Evolutionary conservation across 1,140 invertebrate species (phyloP).

Genomic region (Caenorhabditis tropicalis): DNA sequence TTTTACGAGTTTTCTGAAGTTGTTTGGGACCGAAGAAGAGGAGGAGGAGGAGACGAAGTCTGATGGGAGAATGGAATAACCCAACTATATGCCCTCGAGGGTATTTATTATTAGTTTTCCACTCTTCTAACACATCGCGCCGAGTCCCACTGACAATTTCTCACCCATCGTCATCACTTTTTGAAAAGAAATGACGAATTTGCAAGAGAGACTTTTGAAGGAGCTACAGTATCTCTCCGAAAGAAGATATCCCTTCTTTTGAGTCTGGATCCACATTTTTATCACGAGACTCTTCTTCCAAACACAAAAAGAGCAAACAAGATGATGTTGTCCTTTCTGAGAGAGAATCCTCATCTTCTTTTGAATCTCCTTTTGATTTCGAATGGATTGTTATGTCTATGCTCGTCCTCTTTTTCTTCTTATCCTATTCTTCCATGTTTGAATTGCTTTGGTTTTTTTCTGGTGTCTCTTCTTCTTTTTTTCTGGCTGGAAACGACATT

Average conservation of each 20-base stretch:
- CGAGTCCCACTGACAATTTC: too few relatives aligned
- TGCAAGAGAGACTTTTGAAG: too few relatives aligned
- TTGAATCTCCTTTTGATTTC: neutral
- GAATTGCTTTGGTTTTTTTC: neutral
- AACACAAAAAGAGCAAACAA: neutral
- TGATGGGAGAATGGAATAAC: too few relatives aligned
- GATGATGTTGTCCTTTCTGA: neutral
- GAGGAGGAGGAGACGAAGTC: too few relatives aligned
- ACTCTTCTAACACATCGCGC: neutral
- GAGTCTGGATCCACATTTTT: too few relatives aligned
- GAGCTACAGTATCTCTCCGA: too few relatives aligned
- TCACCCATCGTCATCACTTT: neutral
- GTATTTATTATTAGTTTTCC: neutral
- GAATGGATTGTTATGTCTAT: constrained; percentile 8
- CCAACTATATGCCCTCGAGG: too few relatives aligned
- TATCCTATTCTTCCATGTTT: neutral
- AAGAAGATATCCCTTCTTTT: too few relatives aligned
- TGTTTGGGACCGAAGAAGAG: too few relatives aligned
- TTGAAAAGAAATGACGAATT: too few relatives aligned
- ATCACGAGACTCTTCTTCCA: neutral
- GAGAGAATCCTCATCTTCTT: too few relatives aligned
- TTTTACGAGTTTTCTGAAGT: too few relatives aligned
- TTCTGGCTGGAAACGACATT: constrained; percentile 4
- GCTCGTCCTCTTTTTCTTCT: neutral
- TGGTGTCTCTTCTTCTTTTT: neutral